Base-by-base conservation (phyloP, 2,797 vertebrate species). In the Sylvia borin region DNA sequence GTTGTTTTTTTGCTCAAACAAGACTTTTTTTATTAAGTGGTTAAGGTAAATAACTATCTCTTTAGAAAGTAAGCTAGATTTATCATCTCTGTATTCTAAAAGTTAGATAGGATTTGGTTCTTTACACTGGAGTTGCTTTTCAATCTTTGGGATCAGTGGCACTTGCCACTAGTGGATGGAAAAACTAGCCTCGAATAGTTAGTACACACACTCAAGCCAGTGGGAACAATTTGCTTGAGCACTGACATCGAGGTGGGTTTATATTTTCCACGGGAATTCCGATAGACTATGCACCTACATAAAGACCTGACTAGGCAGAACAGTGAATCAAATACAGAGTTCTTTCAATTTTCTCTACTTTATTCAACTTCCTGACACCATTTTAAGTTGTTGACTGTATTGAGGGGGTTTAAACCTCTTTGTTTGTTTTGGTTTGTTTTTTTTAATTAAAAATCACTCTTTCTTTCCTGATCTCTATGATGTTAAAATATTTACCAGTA, bases 371-470 rank as follows among this genome's bases (percentile, higher is more conserved):
- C 15, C 68, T 85, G 27, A 53, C 9, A 64, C 4, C 4, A 43
- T 64, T 66, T 55, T 24, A 84, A 67, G 31, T 10, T 13, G 13
- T 7, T 62, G 16, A 7, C 4, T 65, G 3, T 32, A 45, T 16
- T 29, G 27, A 16, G 2, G 8, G 4, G 0, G 0, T 2, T 54
- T 34, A 50, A 75, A 31, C 9, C 1, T 38, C 60, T 38, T 36
- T 29, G 2, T 0, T 61, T 70, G 10, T 0, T 25, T 27, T 0
- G 1, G 0, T 16, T 26, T 48, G 70, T 50, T 18, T 16, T 26
- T 48, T 73, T 50, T 18, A 51, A 45, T 64, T 80, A 83, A 60
- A 85, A 74, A 19, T 38, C 10, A 32, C 0, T 29, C 45, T 68
- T 27, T 80, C 5, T 64, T 64, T 88, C 24, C 11, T 53, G 8